Conservation (phyloP, 2,113 vertebrate genomes). For the Anguilla rostrata region DNA sequence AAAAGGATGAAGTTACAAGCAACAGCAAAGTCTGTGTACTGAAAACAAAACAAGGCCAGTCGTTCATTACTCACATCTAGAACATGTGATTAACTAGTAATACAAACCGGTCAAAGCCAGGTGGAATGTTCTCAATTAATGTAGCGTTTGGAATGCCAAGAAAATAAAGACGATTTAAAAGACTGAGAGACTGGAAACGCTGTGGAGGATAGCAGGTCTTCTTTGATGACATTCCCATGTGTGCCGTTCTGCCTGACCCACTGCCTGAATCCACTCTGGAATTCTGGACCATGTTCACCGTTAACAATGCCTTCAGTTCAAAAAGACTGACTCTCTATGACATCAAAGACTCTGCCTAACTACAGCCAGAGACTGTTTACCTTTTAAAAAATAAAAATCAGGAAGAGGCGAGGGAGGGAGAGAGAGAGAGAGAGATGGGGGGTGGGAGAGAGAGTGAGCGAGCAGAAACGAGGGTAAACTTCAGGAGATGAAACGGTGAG, state of each 20-base stretch:
- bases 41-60: not conserved
- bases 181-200: not conserved
- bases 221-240: not conserved
- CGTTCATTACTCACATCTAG: not conserved
- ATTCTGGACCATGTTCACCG: not conserved
- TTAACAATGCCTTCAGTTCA: not conserved
- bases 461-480: constrained; percentile 32
- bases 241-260: not conserved
- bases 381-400: not conserved
- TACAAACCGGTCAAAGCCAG: not conserved
- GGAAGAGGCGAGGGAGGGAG: not conserved
- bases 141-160: not conserved
- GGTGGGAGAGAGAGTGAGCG: not conserved
- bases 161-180: not conserved
- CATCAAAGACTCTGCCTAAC: constrained; percentile 43
- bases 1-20: not conserved
- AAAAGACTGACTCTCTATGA: not conserved
- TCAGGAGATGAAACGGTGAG: constrained; percentile 46
- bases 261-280: not conserved
- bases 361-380: constrained; percentile 28
- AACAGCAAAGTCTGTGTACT: not conserved
- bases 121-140: not conserved
- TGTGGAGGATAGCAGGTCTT: not conserved
- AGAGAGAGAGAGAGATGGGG: constrained; percentile 32
- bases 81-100: not conserved